Percentiles rank a stretch among this genome's conserved stretches.
These are phyloP conservation scores for Plutomurus gul DNA, from an alignment of 1,140 invertebrate genomes.

Conservation along the genomic window DNA sequence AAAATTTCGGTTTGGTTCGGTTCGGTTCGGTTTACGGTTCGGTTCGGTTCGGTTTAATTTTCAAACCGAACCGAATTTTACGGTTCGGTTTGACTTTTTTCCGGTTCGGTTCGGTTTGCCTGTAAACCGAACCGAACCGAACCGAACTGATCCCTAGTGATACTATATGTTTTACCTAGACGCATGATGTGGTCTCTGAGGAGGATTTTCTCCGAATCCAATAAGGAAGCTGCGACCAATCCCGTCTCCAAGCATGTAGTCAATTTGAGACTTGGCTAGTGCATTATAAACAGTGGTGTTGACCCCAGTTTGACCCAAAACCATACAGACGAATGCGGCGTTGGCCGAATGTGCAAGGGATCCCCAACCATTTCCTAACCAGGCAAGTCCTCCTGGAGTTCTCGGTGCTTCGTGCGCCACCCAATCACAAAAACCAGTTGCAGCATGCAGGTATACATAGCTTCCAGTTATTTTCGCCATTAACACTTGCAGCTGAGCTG, in stretches of 20 bases:
- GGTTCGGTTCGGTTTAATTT: too few relatives aligned
- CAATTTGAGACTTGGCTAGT: constrained; percentile 58
- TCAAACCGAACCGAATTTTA: too few relatives aligned
- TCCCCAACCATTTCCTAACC: constrained; percentile 64
- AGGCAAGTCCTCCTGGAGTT: constrained; percentile 65
- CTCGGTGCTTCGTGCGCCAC: constrained; percentile 59
- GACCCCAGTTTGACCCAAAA: constrained; percentile 60
- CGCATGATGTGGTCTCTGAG: constrained; percentile 44
- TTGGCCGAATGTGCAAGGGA: constrained; percentile 65
- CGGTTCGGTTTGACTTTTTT: too few relatives aligned
- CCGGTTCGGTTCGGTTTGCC: too few relatives aligned
- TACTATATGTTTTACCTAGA: background rate
- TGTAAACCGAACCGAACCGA: too few relatives aligned
- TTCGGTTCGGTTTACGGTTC: background rate
- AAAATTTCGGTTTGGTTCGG: background rate
- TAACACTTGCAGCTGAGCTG: constrained; percentile 63
- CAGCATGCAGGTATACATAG: constrained; percentile 60
- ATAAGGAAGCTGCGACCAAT: constrained; percentile 58
- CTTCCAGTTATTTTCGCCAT: constrained; percentile 61
- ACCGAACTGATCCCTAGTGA: background rate
- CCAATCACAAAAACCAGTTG: constrained; percentile 63
- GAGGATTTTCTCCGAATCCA: constrained; percentile 58
- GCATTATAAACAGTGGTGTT: constrained; percentile 46
- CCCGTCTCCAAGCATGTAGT: constrained; percentile 58
- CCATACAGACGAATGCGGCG: constrained; percentile 64